A percentile compares a stretch with the other conserved stretches of the same genome.
These are phyloP conservation scores for Scaeva pyrastri DNA, from an alignment of 2,888 invertebrate species.

Conservation along the genomic window DNA sequence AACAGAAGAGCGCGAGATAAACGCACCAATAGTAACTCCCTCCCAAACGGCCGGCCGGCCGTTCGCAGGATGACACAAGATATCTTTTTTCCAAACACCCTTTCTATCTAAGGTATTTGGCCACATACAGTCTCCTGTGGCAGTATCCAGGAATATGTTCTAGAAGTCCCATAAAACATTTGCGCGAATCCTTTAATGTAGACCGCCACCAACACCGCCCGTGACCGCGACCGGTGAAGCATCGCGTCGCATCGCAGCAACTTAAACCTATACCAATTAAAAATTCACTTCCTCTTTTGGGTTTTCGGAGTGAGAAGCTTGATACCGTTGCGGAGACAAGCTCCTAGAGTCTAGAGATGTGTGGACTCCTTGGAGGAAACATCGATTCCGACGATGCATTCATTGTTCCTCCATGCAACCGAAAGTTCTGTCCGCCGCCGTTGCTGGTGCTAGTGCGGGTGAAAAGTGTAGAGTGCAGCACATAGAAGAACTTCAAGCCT, in stretches of 20 bases:
- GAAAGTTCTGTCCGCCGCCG: background rate
- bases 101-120: background rate
- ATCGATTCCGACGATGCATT: constrained; percentile 40
- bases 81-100: constrained; percentile 55
- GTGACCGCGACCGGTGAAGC: too few species aligned
- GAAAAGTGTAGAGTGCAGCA: background rate
- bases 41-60: constrained; percentile 49
- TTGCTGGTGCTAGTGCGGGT: background rate
- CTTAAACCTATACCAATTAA: constrained; percentile 63
- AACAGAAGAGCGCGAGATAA: constrained; percentile 49
- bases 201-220: constrained; percentile 34
- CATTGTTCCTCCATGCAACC: constrained; percentile 42
- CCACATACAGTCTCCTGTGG: too few species aligned
- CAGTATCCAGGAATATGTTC: constrained; percentile 42
- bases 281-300: constrained; percentile 72
- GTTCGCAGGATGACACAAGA: constrained; percentile 61
- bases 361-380: constrained; percentile 28
- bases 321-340: constrained; percentile 37
- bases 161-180: constrained; percentile 74
- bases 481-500: constrained; percentile 19
- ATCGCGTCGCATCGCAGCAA: too few species aligned
- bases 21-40: constrained; percentile 49
- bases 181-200: constrained; percentile 69
- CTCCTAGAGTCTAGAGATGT: constrained; percentile 9
- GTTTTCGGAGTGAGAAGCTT: constrained; percentile 32